These are phyloP conservation scores for Dallia pectoralis DNA, from an alignment of 2,797 vertebrate genomes.

Conservation along the genomic window DNA sequence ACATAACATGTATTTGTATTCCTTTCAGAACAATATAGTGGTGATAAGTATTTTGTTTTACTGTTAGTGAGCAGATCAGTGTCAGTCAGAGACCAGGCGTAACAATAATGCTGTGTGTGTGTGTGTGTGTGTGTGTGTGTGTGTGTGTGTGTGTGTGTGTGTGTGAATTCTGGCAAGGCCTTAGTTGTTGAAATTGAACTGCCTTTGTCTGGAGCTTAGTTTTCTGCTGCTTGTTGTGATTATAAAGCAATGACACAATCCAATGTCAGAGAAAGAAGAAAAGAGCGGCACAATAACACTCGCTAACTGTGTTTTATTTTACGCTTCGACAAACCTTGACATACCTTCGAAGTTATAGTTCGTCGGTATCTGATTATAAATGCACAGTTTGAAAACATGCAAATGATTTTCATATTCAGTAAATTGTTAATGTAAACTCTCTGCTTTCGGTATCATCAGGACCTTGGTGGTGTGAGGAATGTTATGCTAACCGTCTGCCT, in stretches of 20 bases:
- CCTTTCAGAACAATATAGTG: neutral
- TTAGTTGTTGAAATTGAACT: conserved; percentile 3
- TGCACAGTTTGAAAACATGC: neutral
- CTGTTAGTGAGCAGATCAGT: neutral
- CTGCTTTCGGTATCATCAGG: neutral
- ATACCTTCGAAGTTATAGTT: neutral
- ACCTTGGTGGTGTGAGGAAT: neutral
- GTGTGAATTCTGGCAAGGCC: conserved; percentile 12
- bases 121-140: neutral
- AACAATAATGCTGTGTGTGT: neutral
- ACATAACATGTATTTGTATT: neutral
- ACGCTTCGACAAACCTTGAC: neutral
- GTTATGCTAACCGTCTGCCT: neutral
- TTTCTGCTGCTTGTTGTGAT: conserved; percentile 8
- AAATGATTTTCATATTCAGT: neutral
- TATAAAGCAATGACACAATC: neutral
- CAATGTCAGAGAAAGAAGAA: no score
- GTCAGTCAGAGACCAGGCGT: neutral
- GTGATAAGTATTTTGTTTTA: neutral
- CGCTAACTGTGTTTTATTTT: no score
- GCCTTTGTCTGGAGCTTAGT: neutral
- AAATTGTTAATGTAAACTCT: neutral
- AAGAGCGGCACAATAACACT: no score
- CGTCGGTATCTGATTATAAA: neutral
- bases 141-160: neutral